Evolutionary conservation across 2,888 invertebrate species (phyloP), one percentile per base, ranked within the genome.

Genomic region (Xiphydria camelus): DNA sequence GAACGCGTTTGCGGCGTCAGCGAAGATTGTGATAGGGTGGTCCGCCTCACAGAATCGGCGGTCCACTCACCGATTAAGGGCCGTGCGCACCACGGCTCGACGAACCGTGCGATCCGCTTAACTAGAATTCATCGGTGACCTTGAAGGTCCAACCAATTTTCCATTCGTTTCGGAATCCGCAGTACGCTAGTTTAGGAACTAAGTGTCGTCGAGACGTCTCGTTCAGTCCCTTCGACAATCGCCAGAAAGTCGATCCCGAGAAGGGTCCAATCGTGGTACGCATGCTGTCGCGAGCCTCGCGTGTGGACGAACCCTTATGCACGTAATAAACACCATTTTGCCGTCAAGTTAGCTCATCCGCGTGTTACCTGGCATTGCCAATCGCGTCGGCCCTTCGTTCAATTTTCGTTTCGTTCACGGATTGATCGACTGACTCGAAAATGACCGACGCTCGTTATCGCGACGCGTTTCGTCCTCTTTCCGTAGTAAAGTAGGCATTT

Each of bases 1-100:
- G 49, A 57, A 53, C 59, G 59, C 53, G 57, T 42, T 38, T 46
- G 39, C 50, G 51, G 55, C 55, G 61, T 55, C 57, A 52, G 59
- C 64, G 67, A 68, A 69, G 67, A 75, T 72, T 75, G 75, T 73
- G 75, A 75, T 73, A 73, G 69, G 64, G 73, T 67, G 67, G 60
- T 56, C 61, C 56, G 60, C 56, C 51, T 52, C 47, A 55, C 43
- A 51, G 47, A 51, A 49, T 41, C 51, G 60, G 54, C 58, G 61
- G 59, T 55, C 61, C 59, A 54, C 66, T 66, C 65, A 55, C 61
- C 54, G 65, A 68, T 57, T 66, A 29, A 29, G 29, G 29, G 29
- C 29, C 29, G 15, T 38, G n/a, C n/a, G n/a, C n/a, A 29, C 15
- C 29, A 14, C 15, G 29, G 29, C 12, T 29, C n/a, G n/a, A n/a